Percentiles rank a stretch among this genome's conserved stretches.
Evolutionary conservation across 53 echinoderm and acorn worm genomes (phyloP).

Genomic region (Echinarachnius parma): DNA sequence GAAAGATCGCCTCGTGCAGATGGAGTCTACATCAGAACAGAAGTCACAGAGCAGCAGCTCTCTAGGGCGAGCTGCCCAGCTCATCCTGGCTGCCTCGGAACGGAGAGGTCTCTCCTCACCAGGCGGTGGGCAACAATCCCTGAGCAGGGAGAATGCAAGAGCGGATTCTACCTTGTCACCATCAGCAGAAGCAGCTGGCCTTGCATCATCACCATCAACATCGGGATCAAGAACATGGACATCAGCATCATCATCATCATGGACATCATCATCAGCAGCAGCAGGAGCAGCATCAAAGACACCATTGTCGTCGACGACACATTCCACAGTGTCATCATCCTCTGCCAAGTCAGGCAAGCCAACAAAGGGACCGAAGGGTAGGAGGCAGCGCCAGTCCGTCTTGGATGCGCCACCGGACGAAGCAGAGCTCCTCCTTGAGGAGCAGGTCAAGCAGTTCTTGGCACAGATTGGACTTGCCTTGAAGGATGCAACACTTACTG

Average conservation of each 20-base stretch:
- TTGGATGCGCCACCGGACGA: slow-evolving; percentile 31
- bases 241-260: not conserved
- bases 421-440: not conserved
- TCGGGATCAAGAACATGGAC: too few species aligned
- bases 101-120: slow-evolving; percentile 6
- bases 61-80: slow-evolving; percentile 66
- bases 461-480: slow-evolving; percentile 11
- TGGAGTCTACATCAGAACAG: slow-evolving; percentile 64
- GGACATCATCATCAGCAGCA: not conserved
- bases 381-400: slow-evolving; percentile 14
- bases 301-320: not conserved
- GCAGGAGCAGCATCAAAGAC: too few species aligned
- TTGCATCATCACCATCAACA: too few species aligned
- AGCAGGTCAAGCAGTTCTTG: slow-evolving; percentile 32
- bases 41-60: slow-evolving; percentile 57
- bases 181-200: too few species aligned
- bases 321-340: not conserved
- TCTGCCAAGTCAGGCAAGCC: not conserved
- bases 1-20: slow-evolving; percentile 65
- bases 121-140: too few species aligned
- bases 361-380: not conserved
- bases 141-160: too few species aligned
- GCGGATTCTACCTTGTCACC: too few species aligned
- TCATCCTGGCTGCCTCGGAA: slow-evolving; percentile 61
- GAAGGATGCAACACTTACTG: slow-evolving; percentile 38